phyloP scores from a whole-genome alignment of 2,888 invertebrate genomes.

The Drosophila paranaensis region DNA sequence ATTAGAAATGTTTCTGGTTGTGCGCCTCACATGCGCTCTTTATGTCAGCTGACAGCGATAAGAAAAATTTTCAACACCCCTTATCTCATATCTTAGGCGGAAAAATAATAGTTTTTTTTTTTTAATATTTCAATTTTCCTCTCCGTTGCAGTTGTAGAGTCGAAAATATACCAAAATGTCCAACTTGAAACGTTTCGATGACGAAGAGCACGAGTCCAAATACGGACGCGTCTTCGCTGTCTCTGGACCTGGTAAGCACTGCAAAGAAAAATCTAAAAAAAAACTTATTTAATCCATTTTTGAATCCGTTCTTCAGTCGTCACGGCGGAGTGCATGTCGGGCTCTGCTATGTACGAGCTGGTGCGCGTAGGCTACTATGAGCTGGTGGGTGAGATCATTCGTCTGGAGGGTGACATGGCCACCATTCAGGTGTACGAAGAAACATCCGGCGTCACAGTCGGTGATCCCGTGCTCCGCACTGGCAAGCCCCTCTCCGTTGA shows the following conservation, averaged over 20 bases:
- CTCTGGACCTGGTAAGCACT: conserved; percentile 95
- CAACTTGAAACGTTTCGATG: conserved; percentile 89
- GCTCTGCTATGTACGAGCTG: conserved; percentile 99
- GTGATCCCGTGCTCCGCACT: conserved; percentile 98
- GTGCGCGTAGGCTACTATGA: conserved; percentile 99
- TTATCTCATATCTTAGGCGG: conserved; percentile 18
- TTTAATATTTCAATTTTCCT: not conserved
- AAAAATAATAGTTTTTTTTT: not conserved
- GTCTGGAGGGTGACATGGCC: conserved; percentile 99
- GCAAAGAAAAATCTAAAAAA: not conserved
- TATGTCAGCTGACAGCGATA: conserved; percentile 63
- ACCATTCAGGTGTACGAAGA: conserved; percentile 99
- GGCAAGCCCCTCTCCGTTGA: conserved; percentile 99
- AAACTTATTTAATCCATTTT: not conserved
- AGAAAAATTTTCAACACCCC: conserved; percentile 40
- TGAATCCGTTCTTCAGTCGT: conserved; percentile 90
- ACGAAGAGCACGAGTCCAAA: conserved; percentile 93
- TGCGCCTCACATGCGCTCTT: conserved; percentile 36
- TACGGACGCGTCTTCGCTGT: conserved; percentile 99
- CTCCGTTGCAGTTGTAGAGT: conserved; percentile 52
- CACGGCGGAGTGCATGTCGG: conserved; percentile 99
- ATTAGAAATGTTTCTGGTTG: not conserved
- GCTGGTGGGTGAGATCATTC: conserved; percentile 99
- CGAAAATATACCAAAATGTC: conserved; percentile 86
- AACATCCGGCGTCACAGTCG: conserved; percentile 99